Evolutionary conservation across 2,797 vertebrate genomes (phyloP).

Genomic region (Poecilia wingei): DNA sequence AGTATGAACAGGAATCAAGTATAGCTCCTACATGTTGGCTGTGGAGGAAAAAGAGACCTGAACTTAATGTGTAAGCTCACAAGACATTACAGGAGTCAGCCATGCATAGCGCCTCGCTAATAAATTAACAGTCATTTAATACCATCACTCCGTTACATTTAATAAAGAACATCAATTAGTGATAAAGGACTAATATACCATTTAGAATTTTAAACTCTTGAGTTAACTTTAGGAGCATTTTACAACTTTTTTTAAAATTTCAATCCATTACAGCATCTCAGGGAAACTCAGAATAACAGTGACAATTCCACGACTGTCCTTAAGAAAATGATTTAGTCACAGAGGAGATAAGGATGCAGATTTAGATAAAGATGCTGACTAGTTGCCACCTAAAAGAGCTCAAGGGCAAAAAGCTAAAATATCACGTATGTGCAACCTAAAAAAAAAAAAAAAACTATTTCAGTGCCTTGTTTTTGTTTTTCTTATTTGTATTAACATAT

Average conservation of each 20-base stretch:
- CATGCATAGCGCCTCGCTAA: background rate
- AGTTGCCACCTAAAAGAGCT: background rate
- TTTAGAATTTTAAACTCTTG: background rate
- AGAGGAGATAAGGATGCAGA: background rate
- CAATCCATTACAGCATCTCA: background rate
- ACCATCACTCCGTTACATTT: background rate
- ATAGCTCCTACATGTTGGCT: background rate
- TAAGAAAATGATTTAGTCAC: background rate
- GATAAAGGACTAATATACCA: background rate
- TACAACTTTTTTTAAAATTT: background rate
- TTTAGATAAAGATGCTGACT: background rate
- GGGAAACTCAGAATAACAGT: background rate
- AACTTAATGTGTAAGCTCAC: background rate
- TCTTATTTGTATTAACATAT: background rate
- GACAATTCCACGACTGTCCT: background rate
- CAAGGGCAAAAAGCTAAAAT: background rate
- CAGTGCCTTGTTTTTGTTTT: background rate
- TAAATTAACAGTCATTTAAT: background rate
- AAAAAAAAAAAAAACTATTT: background rate
- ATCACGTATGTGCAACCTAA: background rate
- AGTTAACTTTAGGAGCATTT: background rate
- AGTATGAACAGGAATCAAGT: background rate
- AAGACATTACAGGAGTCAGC: background rate
- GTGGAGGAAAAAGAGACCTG: background rate
- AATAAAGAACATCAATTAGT: background rate